These are phyloP conservation scores for Germaria angustata DNA, from an alignment of 2,888 invertebrate species.

Conservation along the genomic window DNA sequence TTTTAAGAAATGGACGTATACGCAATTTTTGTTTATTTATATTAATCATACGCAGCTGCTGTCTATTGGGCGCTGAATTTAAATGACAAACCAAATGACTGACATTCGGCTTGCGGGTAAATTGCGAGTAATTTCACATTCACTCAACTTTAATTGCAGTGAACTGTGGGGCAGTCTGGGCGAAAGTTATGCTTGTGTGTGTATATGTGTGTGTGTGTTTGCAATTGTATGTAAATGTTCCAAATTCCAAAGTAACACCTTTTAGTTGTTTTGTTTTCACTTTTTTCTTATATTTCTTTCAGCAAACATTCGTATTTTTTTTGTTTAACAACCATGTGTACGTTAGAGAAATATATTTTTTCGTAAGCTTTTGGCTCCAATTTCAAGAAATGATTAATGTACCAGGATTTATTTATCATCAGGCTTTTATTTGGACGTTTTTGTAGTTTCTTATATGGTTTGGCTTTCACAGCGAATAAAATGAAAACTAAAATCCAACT, in stretches of 20 bases:
- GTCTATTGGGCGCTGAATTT: no score
- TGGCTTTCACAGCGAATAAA: conserved; percentile 24
- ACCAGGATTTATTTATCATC: conserved; percentile 49
- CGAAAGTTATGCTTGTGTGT: not conserved
- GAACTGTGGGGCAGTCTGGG: not conserved
- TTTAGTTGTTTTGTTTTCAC: conserved; percentile 47
- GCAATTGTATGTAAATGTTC: not conserved
- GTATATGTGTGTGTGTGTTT: no score
- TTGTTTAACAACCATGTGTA: not conserved
- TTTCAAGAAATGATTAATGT: conserved; percentile 55
- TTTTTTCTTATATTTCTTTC: not conserved
- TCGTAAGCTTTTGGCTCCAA: conserved; percentile 31
- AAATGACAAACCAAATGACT: no score
- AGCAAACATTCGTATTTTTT: not conserved
- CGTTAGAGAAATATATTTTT: not conserved
- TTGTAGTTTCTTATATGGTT: conserved; percentile 13
- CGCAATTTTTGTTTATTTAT: not conserved
- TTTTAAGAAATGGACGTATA: no score
- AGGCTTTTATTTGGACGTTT: not conserved
- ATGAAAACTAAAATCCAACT: conserved; percentile 9
- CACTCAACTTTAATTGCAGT: not conserved
- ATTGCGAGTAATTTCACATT: not conserved
- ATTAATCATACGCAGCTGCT: not conserved
- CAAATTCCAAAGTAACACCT: conserved; percentile 52
- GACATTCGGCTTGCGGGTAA: no score